A percentile compares a stretch with the other conserved stretches of the same genome.
Conservation (phyloP, 1,140 invertebrate genomes). For the Lethocerus indicus region DNA sequence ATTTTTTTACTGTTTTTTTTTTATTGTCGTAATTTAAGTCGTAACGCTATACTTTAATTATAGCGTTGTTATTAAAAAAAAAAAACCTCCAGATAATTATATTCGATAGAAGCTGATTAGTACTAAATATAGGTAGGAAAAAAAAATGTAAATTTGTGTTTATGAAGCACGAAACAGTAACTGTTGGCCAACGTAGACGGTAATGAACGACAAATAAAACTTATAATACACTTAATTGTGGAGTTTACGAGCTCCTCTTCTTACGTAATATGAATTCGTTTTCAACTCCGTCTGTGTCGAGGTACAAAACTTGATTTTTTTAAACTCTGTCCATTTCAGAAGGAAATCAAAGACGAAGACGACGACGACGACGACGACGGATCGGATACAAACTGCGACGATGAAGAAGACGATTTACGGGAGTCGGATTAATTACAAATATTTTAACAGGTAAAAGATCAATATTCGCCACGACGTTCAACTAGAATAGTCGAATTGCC, state of each 20-base stretch:
- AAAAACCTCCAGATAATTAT: too few relatives aligned
- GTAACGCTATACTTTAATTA: too few relatives aligned
- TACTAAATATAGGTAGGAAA: too few relatives aligned
- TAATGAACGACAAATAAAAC: too few relatives aligned
- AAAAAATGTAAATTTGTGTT: too few relatives aligned
- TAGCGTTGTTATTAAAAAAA: too few relatives aligned
- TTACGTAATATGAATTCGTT: neutral
- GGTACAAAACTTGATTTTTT: neutral
- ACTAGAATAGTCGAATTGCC: constrained; percentile 5
- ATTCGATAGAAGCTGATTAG: too few relatives aligned
- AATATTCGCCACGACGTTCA: constrained; percentile 15
- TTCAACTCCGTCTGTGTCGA: neutral
- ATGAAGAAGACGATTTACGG: constrained; percentile 4
- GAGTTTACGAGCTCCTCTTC: neutral
- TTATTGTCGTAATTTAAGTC: too few relatives aligned
- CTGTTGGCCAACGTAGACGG: too few relatives aligned
- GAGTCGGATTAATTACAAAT: neutral
- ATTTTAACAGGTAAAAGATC: constrained; percentile 5
- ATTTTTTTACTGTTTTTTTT: too few relatives aligned
- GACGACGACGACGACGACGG: constrained; percentile 26
- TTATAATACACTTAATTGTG: too few relatives aligned
- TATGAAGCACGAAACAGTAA: too few relatives aligned
- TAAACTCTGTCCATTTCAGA: neutral
- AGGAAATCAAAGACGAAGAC: constrained; percentile 15
- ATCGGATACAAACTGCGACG: constrained; percentile 11